These are phyloP conservation scores for Meteorus colon DNA, from an alignment of 2,888 invertebrate genomes.

Conservation along the genomic window DNA sequence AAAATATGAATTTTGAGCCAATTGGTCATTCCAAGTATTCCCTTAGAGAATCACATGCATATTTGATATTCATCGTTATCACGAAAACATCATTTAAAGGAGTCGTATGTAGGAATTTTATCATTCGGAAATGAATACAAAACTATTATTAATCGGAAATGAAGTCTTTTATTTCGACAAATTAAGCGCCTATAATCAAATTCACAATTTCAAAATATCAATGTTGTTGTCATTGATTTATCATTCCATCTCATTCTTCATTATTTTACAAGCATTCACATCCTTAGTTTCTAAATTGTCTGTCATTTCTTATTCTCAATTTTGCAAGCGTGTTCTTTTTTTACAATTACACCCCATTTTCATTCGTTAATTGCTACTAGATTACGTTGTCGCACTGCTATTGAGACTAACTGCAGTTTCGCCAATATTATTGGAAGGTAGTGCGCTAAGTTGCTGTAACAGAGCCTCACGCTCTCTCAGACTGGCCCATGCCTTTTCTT, in stretches of 20 bases:
- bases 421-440: conserved; percentile 67
- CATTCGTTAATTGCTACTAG: background rate
- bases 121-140: background rate
- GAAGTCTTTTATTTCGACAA: conserved; percentile 1
- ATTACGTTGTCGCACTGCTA: conserved; percentile 12
- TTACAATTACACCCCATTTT: background rate
- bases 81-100: background rate
- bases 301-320: background rate
- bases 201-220: background rate
- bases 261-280: conserved; percentile 17
- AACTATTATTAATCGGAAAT: conserved; percentile 4
- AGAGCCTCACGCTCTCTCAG: conserved; percentile 68
- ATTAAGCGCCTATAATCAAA: background rate
- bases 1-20: background rate
- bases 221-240: background rate
- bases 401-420: conserved; percentile 58
- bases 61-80: background rate
- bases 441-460: conserved; percentile 68
- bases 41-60: background rate
- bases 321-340: background rate
- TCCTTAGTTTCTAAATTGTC: background rate
- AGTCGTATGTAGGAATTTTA: background rate
- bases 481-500: conserved; percentile 82
- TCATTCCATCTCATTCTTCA: background rate
- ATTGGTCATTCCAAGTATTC: background rate